Evolutionary conservation across 2,888 invertebrate species (phyloP).

Genomic region (Tipula vernalis): DNA sequence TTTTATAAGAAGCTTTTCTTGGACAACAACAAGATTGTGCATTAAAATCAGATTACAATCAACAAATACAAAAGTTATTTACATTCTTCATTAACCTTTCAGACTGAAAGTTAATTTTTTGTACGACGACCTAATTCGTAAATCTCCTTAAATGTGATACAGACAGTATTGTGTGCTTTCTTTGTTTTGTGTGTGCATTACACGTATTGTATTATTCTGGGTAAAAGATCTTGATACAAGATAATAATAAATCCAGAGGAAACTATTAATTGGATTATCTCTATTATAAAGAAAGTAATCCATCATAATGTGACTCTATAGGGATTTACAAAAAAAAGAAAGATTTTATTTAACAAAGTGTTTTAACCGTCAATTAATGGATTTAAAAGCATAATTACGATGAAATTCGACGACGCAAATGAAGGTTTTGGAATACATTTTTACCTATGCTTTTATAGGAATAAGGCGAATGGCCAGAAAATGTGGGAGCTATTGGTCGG

Average conservation of each 20-base stretch:
- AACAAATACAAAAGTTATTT: background rate
- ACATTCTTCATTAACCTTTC: background rate
- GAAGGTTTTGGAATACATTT: too few species aligned
- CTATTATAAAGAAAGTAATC: background rate
- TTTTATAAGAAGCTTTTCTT: background rate
- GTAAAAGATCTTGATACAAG: background rate
- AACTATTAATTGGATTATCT: background rate
- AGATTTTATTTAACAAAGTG: background rate
- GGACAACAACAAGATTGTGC: background rate
- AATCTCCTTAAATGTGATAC: background rate
- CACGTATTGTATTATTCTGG: background rate
- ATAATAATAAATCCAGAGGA: background rate
- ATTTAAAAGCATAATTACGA: too few species aligned
- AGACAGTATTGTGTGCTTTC: background rate
- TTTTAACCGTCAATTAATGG: background rate
- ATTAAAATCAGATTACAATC: background rate
- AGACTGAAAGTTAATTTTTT: background rate
- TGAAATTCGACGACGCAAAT: too few species aligned
- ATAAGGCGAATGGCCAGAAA: too few species aligned
- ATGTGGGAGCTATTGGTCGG: too few species aligned
- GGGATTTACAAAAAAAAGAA: background rate
- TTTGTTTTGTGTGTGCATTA: background rate
- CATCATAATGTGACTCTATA: background rate
- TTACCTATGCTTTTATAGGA: too few species aligned
- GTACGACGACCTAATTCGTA: background rate